Base-by-base conservation (phyloP, 2,113 vertebrate genomes). In the Danionella cerebrum region DNA sequence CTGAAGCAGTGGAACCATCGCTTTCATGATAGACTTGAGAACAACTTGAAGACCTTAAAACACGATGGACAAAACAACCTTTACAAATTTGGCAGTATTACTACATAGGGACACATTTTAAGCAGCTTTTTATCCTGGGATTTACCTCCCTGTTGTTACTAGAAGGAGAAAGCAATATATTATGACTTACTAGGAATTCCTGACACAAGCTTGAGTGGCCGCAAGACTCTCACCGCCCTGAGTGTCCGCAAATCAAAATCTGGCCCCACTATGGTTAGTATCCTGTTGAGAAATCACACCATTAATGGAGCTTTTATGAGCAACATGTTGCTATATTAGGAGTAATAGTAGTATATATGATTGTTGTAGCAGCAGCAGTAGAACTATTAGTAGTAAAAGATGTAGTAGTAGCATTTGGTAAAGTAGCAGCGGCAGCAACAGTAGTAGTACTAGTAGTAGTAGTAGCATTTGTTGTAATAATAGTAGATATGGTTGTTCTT, bases 21-120 rank as follows among this genome's bases (percentile, higher is more conserved):
- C 96, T 83, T 98, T 98, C 96, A 98, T 98, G 71, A 98, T 98
- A 77, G 96, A 98, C 86, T 98, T 98, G 65, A 98, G 83, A 6
- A 98, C 96, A 76, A 98, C 96, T 86, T 98, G 96, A 48, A 98
- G 78, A 73, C 96, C 96, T 98, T 72, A 70, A 3, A 24, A 53
- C 16, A 52, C 42, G 1, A 66, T 16, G 71, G 18, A 57, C 19
- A 4, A 11, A 25, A 29, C 14, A 47, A n/a, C 8, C 8, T 19
- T 11, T 13, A 54, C n/a, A n/a, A n/a, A n/a, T n/a, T n/a, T n/a
- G n/a, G n/a, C n/a, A n/a, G n/a, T n/a, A n/a, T n/a, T n/a, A n/a
- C n/a, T n/a, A n/a, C n/a, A n/a, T n/a, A n/a, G n/a, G n/a, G n/a
- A n/a, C n/a, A n/a, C n/a, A n/a, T n/a, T n/a, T n/a, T n/a, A n/a